Evolutionary conservation across 2,113 vertebrate species (phyloP), one percentile per base, ranked within the genome.

Genomic region (Dolichallabes microphthalmus): DNA sequence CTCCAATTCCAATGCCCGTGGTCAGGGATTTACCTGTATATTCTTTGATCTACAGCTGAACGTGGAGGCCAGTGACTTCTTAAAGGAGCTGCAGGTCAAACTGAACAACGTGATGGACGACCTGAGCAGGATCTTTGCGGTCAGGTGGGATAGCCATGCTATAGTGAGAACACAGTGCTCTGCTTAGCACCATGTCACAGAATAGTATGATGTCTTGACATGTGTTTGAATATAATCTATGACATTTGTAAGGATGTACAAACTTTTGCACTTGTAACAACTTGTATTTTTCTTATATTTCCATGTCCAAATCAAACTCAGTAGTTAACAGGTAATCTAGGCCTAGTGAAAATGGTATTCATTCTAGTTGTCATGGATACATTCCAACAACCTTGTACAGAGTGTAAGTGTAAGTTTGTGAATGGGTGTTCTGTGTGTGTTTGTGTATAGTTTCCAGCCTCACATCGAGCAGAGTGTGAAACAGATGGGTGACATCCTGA

Each of bases 41-140:
- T 35, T 53, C 1, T 78, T 78, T 55, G 52, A 82, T 80, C 17
- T 86, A 27, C 91, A 98, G 97, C 94, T 99, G 91, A 97, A 98
- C 3, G 87, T 96, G 7, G 98, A 99, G 90, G 97, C 98, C 45
- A 98, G 98, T 19, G 97, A 98, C 91, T 97, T 97, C 90, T 94
- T 99, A 84, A 99, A 99, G 91, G 98, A 98, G 77, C 95, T 99
- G 66, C 98, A 99, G 86, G 96, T 98, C 92, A 99, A 98, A 82
- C 96, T 99, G 75, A 99, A 99, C 93, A 98, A 92, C 0, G 98
- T 99, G 86, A 93, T 99, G 94, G 98, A 99, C 1, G 97, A 98
- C 81, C 96, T 99, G 85, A 99, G 98, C 93, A 93, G 94, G 50
- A 92, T 98, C 69, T 99, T 99, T 83, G 96, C 97, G 22, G 96